A percentile compares a stretch with the other conserved stretches of the same genome.
These are phyloP conservation scores for Lipophrys pholis DNA, from an alignment of 2,113 vertebrate genomes.

Conservation along the genomic window DNA sequence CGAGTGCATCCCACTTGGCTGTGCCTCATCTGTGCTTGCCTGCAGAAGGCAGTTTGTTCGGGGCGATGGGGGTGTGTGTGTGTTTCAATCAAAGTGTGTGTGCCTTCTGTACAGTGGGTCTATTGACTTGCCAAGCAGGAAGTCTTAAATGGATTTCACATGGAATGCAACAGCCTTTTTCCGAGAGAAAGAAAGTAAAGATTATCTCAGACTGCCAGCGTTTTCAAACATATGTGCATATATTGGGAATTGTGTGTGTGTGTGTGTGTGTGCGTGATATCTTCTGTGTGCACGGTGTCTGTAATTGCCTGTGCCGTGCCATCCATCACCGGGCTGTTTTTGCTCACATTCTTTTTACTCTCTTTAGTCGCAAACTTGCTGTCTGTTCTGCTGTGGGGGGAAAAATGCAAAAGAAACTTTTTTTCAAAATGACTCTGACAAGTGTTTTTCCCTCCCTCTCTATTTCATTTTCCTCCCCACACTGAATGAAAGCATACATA, in stretches of 20 bases:
- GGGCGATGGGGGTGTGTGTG: constrained; percentile 19
- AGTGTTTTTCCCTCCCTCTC: constrained; percentile 30
- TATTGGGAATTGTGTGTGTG: constrained; percentile 33
- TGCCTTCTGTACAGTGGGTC: constrained; percentile 38
- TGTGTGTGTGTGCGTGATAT: constrained; percentile 32
- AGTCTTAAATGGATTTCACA: constrained; percentile 58
- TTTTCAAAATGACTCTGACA: constrained; percentile 64
- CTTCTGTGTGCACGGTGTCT: constrained; percentile 27
- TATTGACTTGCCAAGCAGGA: constrained; percentile 51
- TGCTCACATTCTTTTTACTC: constrained; percentile 43
- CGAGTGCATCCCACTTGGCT: constrained; percentile 37
- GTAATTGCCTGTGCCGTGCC: constrained; percentile 62
- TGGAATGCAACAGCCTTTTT: constrained; percentile 32
- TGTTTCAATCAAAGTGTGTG: constrained; percentile 13
- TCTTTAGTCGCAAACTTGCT: constrained; percentile 61
- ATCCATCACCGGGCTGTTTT: constrained; percentile 66
- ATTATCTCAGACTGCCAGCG: constrained; percentile 61
- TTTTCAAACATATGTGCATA: constrained; percentile 48
- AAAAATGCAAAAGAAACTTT: constrained; percentile 30
- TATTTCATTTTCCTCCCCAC: background rate
- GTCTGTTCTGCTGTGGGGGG: constrained; percentile 34
- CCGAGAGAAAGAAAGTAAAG: constrained; percentile 44
- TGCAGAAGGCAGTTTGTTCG: constrained; percentile 41
- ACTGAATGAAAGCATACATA: constrained; percentile 63
- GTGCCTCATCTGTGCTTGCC: constrained; percentile 26